Conservation (phyloP, 2,797 vertebrate genomes). For the Nasua narica region DNA sequence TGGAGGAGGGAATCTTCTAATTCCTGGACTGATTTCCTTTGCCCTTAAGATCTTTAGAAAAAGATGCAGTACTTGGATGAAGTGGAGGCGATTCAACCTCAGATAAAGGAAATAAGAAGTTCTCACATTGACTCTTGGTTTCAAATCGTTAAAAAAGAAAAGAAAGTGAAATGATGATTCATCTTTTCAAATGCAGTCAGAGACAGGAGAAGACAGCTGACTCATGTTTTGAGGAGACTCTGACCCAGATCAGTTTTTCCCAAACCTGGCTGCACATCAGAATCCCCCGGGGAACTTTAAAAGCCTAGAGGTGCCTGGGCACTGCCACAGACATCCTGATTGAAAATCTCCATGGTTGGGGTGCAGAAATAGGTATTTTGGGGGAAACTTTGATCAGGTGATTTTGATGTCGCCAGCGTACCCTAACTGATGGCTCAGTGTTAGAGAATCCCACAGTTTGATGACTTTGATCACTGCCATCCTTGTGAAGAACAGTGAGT, state of each 20-base stretch:
- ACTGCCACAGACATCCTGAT: neutral
- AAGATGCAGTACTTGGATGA: neutral
- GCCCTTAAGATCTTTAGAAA: neutral
- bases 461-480: neutral
- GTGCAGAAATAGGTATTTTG: neutral
- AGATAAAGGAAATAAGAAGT: conserved; percentile 13
- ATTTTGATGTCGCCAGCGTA: neutral
- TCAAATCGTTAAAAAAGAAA: neutral
- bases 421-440: neutral
- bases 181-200: neutral
- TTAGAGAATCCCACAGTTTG: neutral
- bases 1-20: neutral
- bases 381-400: neutral
- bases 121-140: neutral
- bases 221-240: neutral
- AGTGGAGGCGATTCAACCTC: neutral
- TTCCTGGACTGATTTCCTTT: neutral
- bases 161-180: conserved; percentile 37
- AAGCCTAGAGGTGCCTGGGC: neutral
- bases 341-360: neutral
- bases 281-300: conserved; percentile 59
- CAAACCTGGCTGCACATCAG: neutral
- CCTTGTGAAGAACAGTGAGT: neutral
- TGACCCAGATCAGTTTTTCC: neutral
- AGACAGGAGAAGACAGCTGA: neutral